Evolutionary conservation across 2,888 invertebrate genomes (phyloP).

Genomic region (Eurytoma californica): DNA sequence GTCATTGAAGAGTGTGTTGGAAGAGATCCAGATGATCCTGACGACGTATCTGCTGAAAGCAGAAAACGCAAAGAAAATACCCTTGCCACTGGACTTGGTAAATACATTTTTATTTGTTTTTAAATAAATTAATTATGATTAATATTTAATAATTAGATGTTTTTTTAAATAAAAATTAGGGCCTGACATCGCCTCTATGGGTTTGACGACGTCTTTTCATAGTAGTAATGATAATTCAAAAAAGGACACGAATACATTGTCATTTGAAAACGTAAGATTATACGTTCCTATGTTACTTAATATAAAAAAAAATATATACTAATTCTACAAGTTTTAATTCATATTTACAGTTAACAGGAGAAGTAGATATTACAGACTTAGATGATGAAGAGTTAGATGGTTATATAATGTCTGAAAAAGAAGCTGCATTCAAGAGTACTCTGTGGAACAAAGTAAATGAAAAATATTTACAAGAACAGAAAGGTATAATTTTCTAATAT

Average conservation of each 20-base stretch:
- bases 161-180: constrained; percentile 69
- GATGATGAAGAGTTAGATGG: constrained; percentile 94
- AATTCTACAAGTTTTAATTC: constrained; percentile 17
- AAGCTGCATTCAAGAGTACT: constrained; percentile 86
- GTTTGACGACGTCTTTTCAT: constrained; percentile 77
- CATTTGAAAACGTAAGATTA: constrained; percentile 59
- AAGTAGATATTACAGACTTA: constrained; percentile 84
- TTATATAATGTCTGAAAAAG: constrained; percentile 88
- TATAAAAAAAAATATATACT: constrained; percentile 9
- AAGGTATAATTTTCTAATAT: constrained; percentile 76
- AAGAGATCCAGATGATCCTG: constrained; percentile 68
- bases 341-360: constrained; percentile 69
- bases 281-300: constrained; percentile 16
- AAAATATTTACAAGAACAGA: constrained; percentile 88
- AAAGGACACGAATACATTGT: constrained; percentile 50
- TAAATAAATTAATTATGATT: background rate
- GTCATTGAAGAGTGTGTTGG: constrained; percentile 74
- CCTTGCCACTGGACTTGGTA: constrained; percentile 71
- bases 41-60: constrained; percentile 21
- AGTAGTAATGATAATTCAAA: constrained; percentile 55
- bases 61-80: constrained; percentile 39
- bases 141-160: background rate
- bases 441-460: constrained; percentile 94
- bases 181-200: constrained; percentile 87
- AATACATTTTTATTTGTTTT: constrained; percentile 34